phyloP scores from a whole-genome alignment of 2,888 invertebrate species.

The Scelioninae gen. 1 region DNA sequence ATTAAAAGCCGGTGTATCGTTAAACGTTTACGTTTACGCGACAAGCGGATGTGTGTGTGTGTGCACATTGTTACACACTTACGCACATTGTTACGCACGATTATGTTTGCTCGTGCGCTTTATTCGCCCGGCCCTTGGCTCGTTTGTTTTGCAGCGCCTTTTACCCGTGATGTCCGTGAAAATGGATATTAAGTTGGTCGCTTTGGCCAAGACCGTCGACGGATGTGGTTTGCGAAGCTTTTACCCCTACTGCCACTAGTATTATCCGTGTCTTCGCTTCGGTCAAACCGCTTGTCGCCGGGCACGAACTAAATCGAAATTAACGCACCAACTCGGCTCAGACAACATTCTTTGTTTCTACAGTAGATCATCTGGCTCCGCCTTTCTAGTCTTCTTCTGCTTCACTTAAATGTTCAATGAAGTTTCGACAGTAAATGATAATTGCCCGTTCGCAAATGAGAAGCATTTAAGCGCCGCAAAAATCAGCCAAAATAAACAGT shows the following conservation, averaged over 20 bases:
- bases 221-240: conserved; percentile 73
- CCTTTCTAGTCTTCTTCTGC: conserved; percentile 30
- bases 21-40: conserved; percentile 39
- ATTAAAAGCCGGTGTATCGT: conserved; percentile 57
- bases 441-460: conserved; percentile 19
- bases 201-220: conserved; percentile 68
- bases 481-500: conserved; percentile 6
- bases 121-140: conserved; percentile 62
- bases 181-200: conserved; percentile 74
- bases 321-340: conserved; percentile 61
- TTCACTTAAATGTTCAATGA: conserved; percentile 56
- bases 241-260: conserved; percentile 62
- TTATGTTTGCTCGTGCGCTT: conserved; percentile 70
- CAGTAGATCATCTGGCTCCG: conserved; percentile 44
- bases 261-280: conserved; percentile 7
- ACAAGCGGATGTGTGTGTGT: conserved; percentile 6
- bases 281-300: conserved; percentile 56
- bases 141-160: conserved; percentile 71
- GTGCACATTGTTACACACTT: conserved; percentile 55
- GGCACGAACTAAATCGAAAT: conserved; percentile 70
- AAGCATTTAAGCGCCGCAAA: neutral
- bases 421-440: conserved; percentile 41
- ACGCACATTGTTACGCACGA: conserved; percentile 55
- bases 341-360: conserved; percentile 51
- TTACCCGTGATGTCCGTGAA: conserved; percentile 68